Percentiles rank a stretch among this genome's conserved stretches.
Evolutionary conservation across 2,888 invertebrate species (phyloP).

Genomic region (Lasioglossum vierecki): DNA sequence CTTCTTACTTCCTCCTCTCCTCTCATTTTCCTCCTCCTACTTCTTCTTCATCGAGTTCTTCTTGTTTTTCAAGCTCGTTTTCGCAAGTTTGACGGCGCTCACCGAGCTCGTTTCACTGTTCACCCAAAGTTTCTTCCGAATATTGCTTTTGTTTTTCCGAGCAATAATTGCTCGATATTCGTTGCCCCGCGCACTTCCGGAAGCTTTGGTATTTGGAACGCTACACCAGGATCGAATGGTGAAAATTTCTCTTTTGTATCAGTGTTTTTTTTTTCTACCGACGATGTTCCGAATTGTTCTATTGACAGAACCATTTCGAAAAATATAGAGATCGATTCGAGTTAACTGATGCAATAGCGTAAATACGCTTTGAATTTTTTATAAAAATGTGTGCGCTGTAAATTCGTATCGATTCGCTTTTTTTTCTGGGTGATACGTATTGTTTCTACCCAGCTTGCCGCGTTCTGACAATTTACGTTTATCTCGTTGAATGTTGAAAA

Average conservation of each 20-base stretch:
- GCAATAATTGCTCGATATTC: neutral
- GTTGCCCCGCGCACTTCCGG: neutral
- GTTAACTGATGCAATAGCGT: neutral
- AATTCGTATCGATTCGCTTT: neutral
- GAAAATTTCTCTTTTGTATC: neutral
- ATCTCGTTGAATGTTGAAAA: neutral
- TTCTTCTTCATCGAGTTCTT: neutral
- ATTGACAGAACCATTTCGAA: neutral
- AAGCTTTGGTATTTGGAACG: neutral
- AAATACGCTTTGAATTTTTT: neutral
- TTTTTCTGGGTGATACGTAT: neutral
- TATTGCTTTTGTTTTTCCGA: neutral
- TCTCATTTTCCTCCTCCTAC: neutral
- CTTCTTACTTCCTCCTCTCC: neutral
- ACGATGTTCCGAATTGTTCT: neutral
- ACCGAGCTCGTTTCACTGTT: neutral
- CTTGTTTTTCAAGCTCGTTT: slow-evolving; percentile 6
- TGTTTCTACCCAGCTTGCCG: neutral
- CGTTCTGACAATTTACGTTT: neutral
- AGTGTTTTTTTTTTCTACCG: neutral
- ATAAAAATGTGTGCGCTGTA: neutral
- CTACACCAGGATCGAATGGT: neutral
- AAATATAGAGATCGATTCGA: neutral
- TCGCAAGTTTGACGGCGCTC: neutral
- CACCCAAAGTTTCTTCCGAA: neutral